These are phyloP conservation scores for Oxyteleia sp. DNA, from an alignment of 2,888 invertebrate species.

Conservation along the genomic window DNA sequence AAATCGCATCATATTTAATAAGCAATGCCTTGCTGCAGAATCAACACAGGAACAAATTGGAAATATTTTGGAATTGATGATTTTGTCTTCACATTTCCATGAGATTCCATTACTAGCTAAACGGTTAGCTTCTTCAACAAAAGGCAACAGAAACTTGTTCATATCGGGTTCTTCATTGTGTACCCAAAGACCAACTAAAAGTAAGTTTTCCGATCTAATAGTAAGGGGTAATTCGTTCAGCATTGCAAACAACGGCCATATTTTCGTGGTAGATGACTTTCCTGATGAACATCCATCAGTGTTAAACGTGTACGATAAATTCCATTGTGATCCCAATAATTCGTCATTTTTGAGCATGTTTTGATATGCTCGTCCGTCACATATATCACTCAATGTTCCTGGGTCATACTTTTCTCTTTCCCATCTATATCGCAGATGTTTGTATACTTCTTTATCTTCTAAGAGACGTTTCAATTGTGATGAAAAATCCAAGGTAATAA, in stretches of 20 bases:
- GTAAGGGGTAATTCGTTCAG: slow-evolving; percentile 66
- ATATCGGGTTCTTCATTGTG: slow-evolving; percentile 63
- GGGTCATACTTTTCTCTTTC: slow-evolving; percentile 8
- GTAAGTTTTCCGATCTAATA: slow-evolving; percentile 56
- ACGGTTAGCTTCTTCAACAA: slow-evolving; percentile 49
- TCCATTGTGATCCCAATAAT: slow-evolving; percentile 2
- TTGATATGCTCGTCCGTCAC: slow-evolving; percentile 32
- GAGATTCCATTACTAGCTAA: not conserved
- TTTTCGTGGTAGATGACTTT: slow-evolving; percentile 37
- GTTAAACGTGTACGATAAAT: slow-evolving; percentile 37
- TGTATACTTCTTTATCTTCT: slow-evolving; percentile 22
- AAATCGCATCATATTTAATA: slow-evolving; percentile 66
- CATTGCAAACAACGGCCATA: slow-evolving; percentile 70
- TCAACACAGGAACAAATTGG: slow-evolving; percentile 48
- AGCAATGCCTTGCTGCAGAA: slow-evolving; percentile 13
- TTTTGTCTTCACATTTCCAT: slow-evolving; percentile 23
- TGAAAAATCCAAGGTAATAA: slow-evolving; percentile 22
- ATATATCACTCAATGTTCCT: slow-evolving; percentile 33
- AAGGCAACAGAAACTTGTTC: slow-evolving; percentile 60
- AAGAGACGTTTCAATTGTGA: slow-evolving; percentile 23
- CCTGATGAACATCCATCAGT: slow-evolving; percentile 63
- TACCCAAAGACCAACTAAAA: slow-evolving; percentile 67
- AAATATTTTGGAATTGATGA: slow-evolving; percentile 36
- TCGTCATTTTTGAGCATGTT: not conserved
- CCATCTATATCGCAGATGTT: slow-evolving; percentile 14